Evolutionary conservation across 2,113 vertebrate species (phyloP).

Genomic region (Desmodus rotundus): DNA sequence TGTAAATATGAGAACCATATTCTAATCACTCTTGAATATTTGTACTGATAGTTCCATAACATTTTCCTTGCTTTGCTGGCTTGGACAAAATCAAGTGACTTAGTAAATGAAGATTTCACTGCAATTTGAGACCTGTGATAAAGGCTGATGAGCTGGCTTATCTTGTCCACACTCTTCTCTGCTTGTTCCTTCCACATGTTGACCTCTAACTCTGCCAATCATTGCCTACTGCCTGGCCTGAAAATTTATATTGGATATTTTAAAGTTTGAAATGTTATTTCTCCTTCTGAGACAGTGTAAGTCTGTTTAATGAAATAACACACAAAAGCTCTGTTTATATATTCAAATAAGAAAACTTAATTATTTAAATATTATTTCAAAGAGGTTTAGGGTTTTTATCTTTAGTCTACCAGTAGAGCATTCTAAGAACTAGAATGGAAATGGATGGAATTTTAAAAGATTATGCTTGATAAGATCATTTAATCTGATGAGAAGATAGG

Average conservation of each 20-base stretch:
- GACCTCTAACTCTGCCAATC: neutral
- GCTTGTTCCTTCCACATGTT: neutral
- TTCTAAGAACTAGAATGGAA: neutral
- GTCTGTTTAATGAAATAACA: neutral
- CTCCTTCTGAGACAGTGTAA: neutral
- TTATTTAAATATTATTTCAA: neutral
- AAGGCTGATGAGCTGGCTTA: neutral
- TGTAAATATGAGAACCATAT: neutral
- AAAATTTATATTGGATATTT: neutral
- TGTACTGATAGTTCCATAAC: neutral
- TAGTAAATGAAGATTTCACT: neutral
- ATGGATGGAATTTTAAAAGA: neutral
- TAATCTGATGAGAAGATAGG: neutral
- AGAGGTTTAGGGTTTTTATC: neutral
- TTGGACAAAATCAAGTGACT: neutral
- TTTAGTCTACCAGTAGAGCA: neutral
- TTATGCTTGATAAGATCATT: neutral
- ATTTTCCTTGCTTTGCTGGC: neutral
- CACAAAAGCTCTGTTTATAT: neutral
- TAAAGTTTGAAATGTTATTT: neutral
- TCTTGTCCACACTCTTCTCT: neutral
- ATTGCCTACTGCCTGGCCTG: neutral
- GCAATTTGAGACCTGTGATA: neutral
- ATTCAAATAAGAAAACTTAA: neutral
- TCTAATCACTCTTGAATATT: neutral